Evolutionary conservation across 2,113 vertebrate genomes (phyloP).

Genomic region (Acrocephalus kingi): DNA sequence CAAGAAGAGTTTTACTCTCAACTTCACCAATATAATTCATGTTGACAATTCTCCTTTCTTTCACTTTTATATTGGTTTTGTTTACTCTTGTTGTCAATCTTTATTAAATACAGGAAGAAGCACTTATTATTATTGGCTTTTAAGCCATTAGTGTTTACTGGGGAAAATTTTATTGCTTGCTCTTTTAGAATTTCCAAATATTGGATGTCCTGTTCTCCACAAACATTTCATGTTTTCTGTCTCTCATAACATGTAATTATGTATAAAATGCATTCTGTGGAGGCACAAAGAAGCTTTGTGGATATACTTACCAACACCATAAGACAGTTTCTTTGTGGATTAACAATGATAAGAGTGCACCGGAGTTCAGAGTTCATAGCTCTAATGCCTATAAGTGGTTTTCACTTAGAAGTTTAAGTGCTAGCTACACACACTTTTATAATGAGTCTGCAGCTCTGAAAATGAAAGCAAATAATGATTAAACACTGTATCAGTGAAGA

Average conservation of each 20-base stretch:
- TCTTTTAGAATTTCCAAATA: not conserved
- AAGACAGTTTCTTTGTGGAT: not conserved
- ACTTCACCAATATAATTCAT: not conserved
- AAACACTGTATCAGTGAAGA: not conserved
- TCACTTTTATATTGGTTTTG: not conserved
- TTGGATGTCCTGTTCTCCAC: not conserved
- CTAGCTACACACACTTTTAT: not conserved
- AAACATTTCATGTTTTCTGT: not conserved
- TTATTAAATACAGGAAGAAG: not conserved
- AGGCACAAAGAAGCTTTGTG: not conserved
- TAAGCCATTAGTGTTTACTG: not conserved
- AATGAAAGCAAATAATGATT: slow-evolving; percentile 21
- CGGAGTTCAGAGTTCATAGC: not conserved
- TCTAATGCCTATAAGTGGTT: not conserved
- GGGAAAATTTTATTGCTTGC: not conserved
- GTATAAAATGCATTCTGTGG: not conserved
- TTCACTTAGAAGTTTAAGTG: slow-evolving; percentile 1
- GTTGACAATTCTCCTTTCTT: not conserved
- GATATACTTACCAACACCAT: not conserved
- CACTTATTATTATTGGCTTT: not conserved
- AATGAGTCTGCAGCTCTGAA: slow-evolving; percentile 1
- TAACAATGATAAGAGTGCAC: not conserved
- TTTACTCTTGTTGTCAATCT: not conserved
- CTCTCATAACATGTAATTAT: not conserved
- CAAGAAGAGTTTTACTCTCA: not conserved